phyloP scores from a whole-genome alignment of 2,113 vertebrate species.

The Sceloporus undulatus region DNA sequence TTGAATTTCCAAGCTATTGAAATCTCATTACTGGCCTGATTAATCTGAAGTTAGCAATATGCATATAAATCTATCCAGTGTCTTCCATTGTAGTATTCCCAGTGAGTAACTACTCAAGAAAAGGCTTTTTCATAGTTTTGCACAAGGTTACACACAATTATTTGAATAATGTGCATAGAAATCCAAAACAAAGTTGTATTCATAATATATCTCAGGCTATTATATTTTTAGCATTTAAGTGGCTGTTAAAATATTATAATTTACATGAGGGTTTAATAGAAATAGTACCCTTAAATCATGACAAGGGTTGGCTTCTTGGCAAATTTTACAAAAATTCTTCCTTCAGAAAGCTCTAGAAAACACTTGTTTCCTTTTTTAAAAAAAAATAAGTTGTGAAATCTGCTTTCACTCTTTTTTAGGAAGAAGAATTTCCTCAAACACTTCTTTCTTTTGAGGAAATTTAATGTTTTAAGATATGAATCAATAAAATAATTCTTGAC shows the following conservation, averaged over 20 bases:
- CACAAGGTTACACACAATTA: background rate
- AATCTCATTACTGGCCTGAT: background rate
- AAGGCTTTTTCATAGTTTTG: background rate
- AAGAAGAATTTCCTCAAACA: background rate
- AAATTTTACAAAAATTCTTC: background rate
- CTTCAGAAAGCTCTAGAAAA: background rate
- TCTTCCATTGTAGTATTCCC: rapidly evolving
- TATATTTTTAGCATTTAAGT: background rate
- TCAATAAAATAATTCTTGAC: background rate
- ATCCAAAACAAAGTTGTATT: background rate
- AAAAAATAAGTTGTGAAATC: background rate
- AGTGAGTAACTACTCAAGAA: background rate
- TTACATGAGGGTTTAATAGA: background rate
- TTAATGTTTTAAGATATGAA: background rate
- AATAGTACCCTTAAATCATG: background rate
- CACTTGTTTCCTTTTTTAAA: background rate
- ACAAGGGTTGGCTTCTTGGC: background rate
- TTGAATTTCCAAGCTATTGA: background rate
- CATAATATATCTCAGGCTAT: background rate
- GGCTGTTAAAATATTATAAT: background rate
- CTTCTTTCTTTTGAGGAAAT: background rate
- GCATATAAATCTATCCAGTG: background rate
- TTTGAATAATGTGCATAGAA: background rate
- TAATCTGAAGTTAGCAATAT: background rate
- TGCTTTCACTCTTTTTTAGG: background rate